Base-by-base conservation (phyloP, 1,140 invertebrate genomes). In the Bicyclus anynana region DNA sequence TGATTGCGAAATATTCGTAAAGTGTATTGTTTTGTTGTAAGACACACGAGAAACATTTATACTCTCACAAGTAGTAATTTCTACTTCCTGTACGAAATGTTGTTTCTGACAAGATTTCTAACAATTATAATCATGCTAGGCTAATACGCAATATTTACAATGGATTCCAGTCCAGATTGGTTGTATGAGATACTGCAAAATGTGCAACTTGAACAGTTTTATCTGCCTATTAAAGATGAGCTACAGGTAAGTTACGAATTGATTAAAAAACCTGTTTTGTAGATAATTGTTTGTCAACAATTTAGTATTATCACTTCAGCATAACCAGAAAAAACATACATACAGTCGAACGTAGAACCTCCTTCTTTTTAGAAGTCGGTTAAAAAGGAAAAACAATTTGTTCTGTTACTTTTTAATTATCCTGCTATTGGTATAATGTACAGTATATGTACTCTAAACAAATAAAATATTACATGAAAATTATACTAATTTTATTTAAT, bases 171-270 rank as follows among this genome's bases (percentile, higher is more conserved):
- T 54, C 93, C 91, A 10, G 94, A 95, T 67, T 97, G 95, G 95
- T 89, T 97, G 38, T 92, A 93, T 74, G 95, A 96, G 58, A 89
- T 99, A 35, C 89, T 99, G 60, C 91, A 93, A 56, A 96, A 98
- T 87, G 96, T 98, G 21, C 97, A 99, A 84, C 90, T 99, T 26
- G 94, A 95, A 65, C 97, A 98, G 79, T 99, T 99, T 86, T 95
- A 96, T 74, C 92, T 94, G 10, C 91, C 95, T 62, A 95, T 99
- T 38, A 90, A 95, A 57, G 97, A 99, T 91, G 96, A 98, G 74
- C 90, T 99, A 5, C 97, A 98, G 89, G 89, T 90, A 81, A 77
- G 71, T 65, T 26, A n/a, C 54, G 44, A 10, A 42, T 21, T 42
- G 5, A 13, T 51, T 16, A 7, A 7, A 14, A 14, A 38, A 0